These are phyloP conservation scores for Branchellion lobata DNA, from an alignment of 2,888 invertebrate species.

Conservation along the genomic window DNA sequence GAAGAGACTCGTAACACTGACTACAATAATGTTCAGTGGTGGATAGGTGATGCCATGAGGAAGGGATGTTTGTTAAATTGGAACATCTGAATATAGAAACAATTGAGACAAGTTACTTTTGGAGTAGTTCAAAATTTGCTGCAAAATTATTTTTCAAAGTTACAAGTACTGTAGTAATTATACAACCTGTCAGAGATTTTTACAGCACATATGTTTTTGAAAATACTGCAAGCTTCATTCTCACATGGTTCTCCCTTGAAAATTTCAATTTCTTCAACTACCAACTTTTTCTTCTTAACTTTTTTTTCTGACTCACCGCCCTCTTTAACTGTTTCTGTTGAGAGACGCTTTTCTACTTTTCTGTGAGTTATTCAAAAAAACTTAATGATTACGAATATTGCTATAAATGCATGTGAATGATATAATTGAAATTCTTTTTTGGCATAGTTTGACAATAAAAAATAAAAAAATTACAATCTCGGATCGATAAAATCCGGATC, in stretches of 20 bases:
- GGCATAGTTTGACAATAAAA: not conserved
- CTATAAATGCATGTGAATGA: not conserved
- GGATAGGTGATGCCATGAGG: constrained; percentile 63
- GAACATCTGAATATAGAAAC: constrained; percentile 26
- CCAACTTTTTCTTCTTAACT: not conserved
- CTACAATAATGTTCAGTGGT: constrained; percentile 63
- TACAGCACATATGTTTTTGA: not conserved
- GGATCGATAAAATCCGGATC: constrained; percentile 49
- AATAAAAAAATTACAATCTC: not conserved
- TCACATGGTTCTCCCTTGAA: not conserved
- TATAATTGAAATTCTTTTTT: not conserved
- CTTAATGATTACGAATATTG: not conserved
- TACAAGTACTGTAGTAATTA: too few relatives aligned
- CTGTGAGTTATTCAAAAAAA: not conserved
- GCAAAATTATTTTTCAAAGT: too few relatives aligned
- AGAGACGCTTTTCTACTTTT: constrained; percentile 30
- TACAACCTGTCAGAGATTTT: constrained; percentile 1
- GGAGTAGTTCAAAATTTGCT: too few relatives aligned
- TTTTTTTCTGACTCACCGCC: not conserved
- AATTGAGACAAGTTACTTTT: too few relatives aligned
- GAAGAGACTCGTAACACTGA: constrained; percentile 62
- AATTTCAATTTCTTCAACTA: not conserved
- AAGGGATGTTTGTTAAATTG: constrained; percentile 54
- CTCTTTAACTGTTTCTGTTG: not conserved
- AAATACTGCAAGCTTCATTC: not conserved